Evolutionary conservation across 2,113 vertebrate species (phyloP).

Genomic region (Loxodonta africana): DNA sequence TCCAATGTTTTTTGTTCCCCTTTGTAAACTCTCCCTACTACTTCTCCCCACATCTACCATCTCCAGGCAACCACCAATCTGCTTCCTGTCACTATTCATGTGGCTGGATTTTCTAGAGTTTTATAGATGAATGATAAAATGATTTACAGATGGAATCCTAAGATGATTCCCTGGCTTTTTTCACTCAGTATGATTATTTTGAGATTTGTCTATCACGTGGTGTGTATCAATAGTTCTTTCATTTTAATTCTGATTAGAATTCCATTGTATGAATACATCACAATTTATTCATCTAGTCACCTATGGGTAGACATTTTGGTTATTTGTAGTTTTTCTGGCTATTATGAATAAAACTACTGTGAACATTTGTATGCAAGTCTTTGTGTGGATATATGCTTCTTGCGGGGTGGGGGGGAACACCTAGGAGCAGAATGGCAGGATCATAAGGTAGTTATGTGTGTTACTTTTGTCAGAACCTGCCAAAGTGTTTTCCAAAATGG

Average conservation of each 20-base stretch:
- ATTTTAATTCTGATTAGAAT: background rate
- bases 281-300: background rate
- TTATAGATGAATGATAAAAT: background rate
- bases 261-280: background rate
- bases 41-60: background rate
- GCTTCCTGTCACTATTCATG: background rate
- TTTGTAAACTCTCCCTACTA: background rate
- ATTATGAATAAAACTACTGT: background rate
- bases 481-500: background rate
- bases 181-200: background rate
- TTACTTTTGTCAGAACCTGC: background rate
- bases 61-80: background rate
- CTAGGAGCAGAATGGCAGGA: background rate
- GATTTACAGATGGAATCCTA: background rate
- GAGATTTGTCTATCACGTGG: background rate
- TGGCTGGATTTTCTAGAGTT: background rate
- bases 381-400: background rate
- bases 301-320: background rate
- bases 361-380: background rate
- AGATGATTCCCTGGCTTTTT: background rate
- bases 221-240: background rate
- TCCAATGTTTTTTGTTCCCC: background rate
- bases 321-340: background rate
- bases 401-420: background rate
- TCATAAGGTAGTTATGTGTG: background rate